A percentile compares a stretch with the other conserved stretches of the same genome.
Conservation (phyloP, 2,797 vertebrate species). For the Chrosomus eos region DNA sequence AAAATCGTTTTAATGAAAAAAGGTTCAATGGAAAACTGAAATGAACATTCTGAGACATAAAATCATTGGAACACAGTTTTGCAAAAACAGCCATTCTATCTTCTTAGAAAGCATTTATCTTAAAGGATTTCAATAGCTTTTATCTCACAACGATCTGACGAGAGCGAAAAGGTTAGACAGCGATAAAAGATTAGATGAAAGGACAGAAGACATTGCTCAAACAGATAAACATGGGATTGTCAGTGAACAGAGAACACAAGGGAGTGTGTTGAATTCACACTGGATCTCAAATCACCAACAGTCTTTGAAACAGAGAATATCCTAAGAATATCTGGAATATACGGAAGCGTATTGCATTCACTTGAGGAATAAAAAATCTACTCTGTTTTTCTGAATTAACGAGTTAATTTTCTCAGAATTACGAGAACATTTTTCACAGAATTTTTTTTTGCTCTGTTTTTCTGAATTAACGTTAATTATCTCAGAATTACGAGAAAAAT, state of each 20-base stretch:
- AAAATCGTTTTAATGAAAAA: not conserved
- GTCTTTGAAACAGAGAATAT: not conserved
- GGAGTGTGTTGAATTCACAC: not conserved
- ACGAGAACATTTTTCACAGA: too few species aligned
- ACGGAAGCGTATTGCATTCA: too few species aligned
- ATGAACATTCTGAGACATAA: not conserved
- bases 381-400: too few species aligned
- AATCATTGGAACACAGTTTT: too few species aligned
- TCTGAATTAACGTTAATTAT: too few species aligned
- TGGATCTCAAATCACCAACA: not conserved
- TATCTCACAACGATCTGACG: not conserved
- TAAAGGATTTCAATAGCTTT: not conserved
- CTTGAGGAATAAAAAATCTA: too few species aligned
- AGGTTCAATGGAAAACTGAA: not conserved
- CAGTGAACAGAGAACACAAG: not conserved
- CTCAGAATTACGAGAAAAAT: too few species aligned
- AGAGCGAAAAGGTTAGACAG: not conserved
- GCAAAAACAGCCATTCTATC: not conserved
- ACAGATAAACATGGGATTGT: not conserved
- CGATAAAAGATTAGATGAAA: not conserved
- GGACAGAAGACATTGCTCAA: not conserved
- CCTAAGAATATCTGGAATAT: not conserved
- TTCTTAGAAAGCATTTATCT: not conserved
- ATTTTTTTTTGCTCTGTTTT: too few species aligned
- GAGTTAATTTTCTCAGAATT: too few species aligned